These are phyloP conservation scores for Naso thynnoides DNA, from an alignment of 2,797 vertebrate genomes.

Conservation along the genomic window DNA sequence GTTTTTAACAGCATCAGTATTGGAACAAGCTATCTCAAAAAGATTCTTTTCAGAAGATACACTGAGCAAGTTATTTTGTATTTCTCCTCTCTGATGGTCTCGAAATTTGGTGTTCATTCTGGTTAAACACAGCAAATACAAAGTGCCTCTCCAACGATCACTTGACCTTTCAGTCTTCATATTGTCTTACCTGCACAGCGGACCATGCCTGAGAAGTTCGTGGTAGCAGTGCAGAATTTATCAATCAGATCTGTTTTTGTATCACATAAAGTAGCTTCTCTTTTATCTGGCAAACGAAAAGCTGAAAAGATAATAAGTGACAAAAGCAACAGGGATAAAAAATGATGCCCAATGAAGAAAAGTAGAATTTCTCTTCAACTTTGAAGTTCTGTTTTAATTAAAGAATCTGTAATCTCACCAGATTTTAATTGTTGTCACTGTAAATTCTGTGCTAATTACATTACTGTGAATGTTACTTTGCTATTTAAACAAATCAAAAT, in stretches of 20 bases:
- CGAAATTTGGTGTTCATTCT: constrained; percentile 16
- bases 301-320: constrained; percentile 4
- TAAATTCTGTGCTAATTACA: constrained; percentile 31
- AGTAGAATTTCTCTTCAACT: not conserved
- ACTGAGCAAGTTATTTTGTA: constrained; percentile 7
- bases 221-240: not conserved
- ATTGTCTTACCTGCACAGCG: constrained; percentile 20
- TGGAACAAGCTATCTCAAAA: not conserved
- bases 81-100: constrained; percentile 17
- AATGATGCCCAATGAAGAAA: not conserved
- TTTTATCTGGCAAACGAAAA: not conserved
- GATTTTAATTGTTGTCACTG: not conserved
- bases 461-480: constrained; percentile 4
- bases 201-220: not conserved
- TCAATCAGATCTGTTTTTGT: constrained; percentile 1
- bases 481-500: constrained; percentile 75
- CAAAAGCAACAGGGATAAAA: not conserved
- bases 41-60: constrained; percentile 11
- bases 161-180: constrained; percentile 25
- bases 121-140: constrained; percentile 8
- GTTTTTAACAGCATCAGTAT: constrained; percentile 33
- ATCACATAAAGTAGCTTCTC: constrained; percentile 4
- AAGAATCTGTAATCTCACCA: not conserved
- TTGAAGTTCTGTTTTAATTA: not conserved
- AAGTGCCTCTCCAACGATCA: not conserved